These are phyloP conservation scores for Leptopilina drosophilae DNA, from an alignment of 2,888 invertebrate genomes.

Conservation along the genomic window DNA sequence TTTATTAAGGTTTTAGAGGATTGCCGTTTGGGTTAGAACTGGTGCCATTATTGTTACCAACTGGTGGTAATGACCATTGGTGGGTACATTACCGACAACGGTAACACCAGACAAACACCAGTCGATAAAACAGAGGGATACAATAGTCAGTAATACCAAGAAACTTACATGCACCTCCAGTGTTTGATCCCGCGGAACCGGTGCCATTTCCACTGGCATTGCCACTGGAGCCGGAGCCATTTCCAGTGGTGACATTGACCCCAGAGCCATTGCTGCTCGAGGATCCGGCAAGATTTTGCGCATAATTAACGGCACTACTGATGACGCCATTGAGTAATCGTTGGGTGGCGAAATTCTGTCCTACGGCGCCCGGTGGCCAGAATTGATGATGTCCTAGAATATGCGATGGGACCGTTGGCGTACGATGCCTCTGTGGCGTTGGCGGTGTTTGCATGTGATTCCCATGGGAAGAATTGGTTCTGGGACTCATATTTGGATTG, in stretches of 20 bases:
- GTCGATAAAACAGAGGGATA: no score
- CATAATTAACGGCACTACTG: conserved; percentile 72
- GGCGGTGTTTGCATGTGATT: conserved; percentile 59
- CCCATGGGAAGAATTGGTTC: conserved; percentile 61
- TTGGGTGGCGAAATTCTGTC: conserved; percentile 73
- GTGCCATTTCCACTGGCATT: conserved; percentile 61
- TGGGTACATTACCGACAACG: no score
- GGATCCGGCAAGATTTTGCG: conserved; percentile 66
- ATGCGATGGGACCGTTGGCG: conserved; percentile 79
- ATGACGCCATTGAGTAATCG: conserved; percentile 75
- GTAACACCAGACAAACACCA: no score
- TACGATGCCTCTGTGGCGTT: conserved; percentile 68
- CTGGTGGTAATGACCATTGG: no score
- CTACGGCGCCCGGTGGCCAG: conserved; percentile 73
- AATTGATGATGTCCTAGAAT: conserved; percentile 78
- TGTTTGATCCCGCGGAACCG: conserved; percentile 55
- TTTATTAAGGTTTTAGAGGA: no score
- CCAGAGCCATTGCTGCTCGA: conserved; percentile 43
- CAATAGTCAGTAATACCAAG: no score
- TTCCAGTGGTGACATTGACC: conserved; percentile 54
- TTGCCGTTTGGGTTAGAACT: no score
- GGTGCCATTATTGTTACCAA: no score
- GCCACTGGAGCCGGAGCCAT: conserved; percentile 49
- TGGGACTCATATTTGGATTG: conserved; percentile 70
- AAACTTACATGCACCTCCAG: conserved; percentile 52